Percentiles rank a stretch among this genome's conserved stretches.
Conservation (phyloP, 2,797 vertebrate species). For the Lates japonicus region DNA sequence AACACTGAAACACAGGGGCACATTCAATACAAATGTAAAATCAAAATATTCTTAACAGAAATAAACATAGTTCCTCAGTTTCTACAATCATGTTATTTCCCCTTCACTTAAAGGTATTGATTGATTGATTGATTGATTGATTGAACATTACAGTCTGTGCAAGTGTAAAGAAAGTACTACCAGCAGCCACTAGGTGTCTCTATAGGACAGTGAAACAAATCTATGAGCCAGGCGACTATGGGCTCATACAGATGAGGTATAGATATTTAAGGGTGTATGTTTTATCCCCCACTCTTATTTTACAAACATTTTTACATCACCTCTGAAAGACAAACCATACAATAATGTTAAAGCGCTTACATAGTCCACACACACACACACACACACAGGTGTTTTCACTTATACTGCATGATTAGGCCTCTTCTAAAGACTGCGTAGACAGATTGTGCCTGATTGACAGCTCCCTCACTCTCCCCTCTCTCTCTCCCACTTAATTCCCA, state of each 20-base stretch:
- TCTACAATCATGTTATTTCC: neutral
- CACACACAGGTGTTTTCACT: neutral
- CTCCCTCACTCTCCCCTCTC: neutral
- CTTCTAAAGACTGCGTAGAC: neutral
- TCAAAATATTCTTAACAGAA: neutral
- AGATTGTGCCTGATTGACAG: neutral
- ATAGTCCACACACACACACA: neutral
- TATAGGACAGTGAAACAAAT: slow-evolving; percentile 36
- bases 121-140: no score
- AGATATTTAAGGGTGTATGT: neutral
- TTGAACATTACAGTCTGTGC: no score
- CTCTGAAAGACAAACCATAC: neutral
- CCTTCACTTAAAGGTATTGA: neutral
- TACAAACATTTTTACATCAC: neutral
- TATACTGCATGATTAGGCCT: neutral
- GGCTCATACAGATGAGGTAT: neutral
- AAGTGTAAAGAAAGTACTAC: neutral
- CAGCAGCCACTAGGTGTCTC: slow-evolving; percentile 63
- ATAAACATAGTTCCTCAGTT: neutral
- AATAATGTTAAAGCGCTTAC: neutral
- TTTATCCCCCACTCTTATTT: neutral
- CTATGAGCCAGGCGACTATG: no score
- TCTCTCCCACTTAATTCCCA: neutral
- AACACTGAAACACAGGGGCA: neutral
- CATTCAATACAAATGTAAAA: no score